A percentile compares a stretch with the other conserved stretches of the same genome.
Evolutionary conservation across 1,140 invertebrate genomes (phyloP).

Genomic region (Drosophila rufa): DNA sequence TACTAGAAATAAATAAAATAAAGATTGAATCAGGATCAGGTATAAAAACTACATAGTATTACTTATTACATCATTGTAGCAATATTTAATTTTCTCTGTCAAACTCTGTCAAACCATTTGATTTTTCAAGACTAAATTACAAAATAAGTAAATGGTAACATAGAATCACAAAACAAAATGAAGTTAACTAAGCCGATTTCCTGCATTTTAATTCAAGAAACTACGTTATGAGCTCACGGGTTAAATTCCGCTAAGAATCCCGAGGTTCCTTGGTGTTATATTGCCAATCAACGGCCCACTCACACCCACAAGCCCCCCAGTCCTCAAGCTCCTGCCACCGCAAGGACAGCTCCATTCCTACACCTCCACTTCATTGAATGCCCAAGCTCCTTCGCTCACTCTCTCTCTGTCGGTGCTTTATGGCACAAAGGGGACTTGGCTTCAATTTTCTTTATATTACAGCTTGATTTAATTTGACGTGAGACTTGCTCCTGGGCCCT

Average conservation of each 20-base stretch:
- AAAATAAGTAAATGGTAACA: neutral
- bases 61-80: no score
- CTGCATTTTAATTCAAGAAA: neutral
- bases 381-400: slow-evolving; percentile 13
- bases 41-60: no score
- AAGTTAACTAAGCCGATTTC: neutral
- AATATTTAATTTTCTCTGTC: no score
- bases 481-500: slow-evolving; percentile 70
- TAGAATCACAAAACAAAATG: neutral
- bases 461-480: slow-evolving; percentile 83
- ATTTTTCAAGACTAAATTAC: no score
- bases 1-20: no score
- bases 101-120: no score
- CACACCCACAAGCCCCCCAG: neutral
- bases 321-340: neutral
- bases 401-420: slow-evolving; percentile 50
- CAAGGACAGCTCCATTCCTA: neutral
- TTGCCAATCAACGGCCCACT: slow-evolving; percentile 65
- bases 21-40: no score
- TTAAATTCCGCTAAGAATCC: slow-evolving; percentile 17
- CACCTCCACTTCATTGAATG: neutral
- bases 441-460: slow-evolving; percentile 84
- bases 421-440: slow-evolving; percentile 77
- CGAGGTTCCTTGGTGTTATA: slow-evolving; percentile 48
- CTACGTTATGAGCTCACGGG: neutral